Evolutionary conservation across 2,113 vertebrate genomes (phyloP).

Genomic region (Barbus barbus): DNA sequence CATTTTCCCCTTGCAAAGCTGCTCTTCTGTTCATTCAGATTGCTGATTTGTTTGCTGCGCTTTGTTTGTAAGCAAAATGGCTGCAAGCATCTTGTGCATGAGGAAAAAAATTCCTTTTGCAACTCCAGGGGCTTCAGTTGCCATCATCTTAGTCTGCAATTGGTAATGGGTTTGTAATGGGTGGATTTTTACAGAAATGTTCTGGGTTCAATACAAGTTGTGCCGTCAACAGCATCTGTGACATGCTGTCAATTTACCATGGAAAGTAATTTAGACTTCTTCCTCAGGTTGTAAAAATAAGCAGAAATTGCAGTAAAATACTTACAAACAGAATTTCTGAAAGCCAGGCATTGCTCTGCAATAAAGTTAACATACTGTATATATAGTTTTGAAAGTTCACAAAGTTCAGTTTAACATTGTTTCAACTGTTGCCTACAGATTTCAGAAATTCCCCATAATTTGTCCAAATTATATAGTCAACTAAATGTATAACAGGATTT

Average conservation of each 20-base stretch:
- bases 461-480: too few species aligned
- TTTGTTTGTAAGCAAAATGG: slow-evolving; percentile 8
- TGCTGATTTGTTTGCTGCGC: slow-evolving; percentile 6
- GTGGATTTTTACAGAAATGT: background rate
- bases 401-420: too few species aligned
- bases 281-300: too few species aligned
- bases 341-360: too few species aligned
- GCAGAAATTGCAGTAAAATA: too few species aligned
- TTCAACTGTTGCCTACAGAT: too few species aligned
- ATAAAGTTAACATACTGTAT: too few species aligned
- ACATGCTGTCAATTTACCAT: background rate
- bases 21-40: slow-evolving; percentile 43
- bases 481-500: too few species aligned
- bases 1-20: background rate
- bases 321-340: too few species aligned
- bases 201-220: background rate
- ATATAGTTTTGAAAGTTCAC: too few species aligned
- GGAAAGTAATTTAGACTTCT: background rate
- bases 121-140: background rate
- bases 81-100: too few species aligned
- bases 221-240: background rate
- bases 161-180: slow-evolving; percentile 1
- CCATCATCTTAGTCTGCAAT: background rate
- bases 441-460: too few species aligned
- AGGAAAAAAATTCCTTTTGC: background rate